Conservation (phyloP, 2,888 invertebrate genomes). For the Coleophora flavipennella region DNA sequence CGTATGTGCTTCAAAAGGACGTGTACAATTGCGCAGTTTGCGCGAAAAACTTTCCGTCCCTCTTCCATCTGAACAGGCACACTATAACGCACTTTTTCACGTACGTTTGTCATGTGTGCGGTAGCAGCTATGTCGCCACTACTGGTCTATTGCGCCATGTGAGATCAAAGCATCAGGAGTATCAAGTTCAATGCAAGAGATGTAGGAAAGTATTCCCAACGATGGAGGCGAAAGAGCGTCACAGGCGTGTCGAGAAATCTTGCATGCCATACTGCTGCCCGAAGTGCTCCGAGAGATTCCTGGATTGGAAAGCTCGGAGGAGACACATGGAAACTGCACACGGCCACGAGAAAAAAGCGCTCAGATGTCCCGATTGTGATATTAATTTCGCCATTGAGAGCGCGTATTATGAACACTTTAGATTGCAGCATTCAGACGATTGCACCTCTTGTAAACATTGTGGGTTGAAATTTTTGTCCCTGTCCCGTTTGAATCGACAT, state of each 20-base stretch:
- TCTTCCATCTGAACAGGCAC: constrained; percentile 52
- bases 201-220: constrained; percentile 52
- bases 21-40: constrained; percentile 47
- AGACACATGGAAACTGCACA: constrained; percentile 52
- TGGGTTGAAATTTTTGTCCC: constrained; percentile 49
- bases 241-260: constrained; percentile 44
- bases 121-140: constrained; percentile 51
- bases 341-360: constrained; percentile 37
- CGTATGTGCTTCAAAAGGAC: constrained; percentile 43
- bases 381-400: constrained; percentile 42
- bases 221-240: constrained; percentile 55
- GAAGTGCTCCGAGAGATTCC: constrained; percentile 49
- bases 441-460: constrained; percentile 53
- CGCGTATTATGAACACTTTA: constrained; percentile 53
- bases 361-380: constrained; percentile 47
- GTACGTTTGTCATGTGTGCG: constrained; percentile 57
- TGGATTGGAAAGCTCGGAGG: constrained; percentile 43
- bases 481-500: constrained; percentile 47
- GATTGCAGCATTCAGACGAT: constrained; percentile 49
- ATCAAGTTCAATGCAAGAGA: constrained; percentile 46
- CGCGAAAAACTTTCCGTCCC: constrained; percentile 41
- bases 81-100: constrained; percentile 55
- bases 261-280: constrained; percentile 58
- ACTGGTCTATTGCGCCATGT: constrained; percentile 50
- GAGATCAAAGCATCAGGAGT: constrained; percentile 49